These are phyloP conservation scores for Ptilonorhynchus violaceus DNA, from an alignment of 2,113 vertebrate species.

Conservation along the genomic window DNA sequence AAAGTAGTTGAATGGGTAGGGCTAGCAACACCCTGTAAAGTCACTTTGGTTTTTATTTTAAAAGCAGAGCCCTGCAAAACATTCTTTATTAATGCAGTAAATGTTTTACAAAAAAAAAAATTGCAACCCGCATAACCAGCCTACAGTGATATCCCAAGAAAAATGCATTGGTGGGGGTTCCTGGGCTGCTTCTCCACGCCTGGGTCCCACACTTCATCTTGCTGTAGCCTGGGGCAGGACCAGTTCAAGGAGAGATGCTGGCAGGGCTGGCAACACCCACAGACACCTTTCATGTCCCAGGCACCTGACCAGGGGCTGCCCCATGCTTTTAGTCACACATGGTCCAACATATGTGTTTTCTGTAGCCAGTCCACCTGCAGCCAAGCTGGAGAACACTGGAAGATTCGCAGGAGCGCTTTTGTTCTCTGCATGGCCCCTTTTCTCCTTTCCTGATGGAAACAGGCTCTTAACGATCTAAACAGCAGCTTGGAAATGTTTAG, in stretches of 20 bases:
- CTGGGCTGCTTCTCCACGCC: background rate
- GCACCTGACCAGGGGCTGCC: background rate
- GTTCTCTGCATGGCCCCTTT: background rate
- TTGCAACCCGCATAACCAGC: background rate
- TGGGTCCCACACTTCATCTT: background rate
- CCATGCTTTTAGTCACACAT: background rate
- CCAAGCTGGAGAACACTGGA: background rate
- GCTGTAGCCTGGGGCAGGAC: fast-evolving
- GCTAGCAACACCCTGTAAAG: slow-evolving; percentile 3
- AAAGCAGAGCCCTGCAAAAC: background rate
- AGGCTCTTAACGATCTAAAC: background rate
- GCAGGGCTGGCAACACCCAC: background rate
- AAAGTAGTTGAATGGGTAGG: slow-evolving; percentile 23
- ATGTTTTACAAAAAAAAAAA: background rate
- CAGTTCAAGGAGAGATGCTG: background rate
- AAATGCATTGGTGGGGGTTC: fast-evolving
- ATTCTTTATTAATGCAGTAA: background rate
- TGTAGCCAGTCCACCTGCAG: background rate
- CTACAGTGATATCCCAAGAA: background rate
- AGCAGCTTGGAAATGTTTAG: background rate
- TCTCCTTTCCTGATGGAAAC: background rate
- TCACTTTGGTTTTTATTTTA: background rate
- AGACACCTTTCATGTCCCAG: background rate
- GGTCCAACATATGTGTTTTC: fast-evolving
- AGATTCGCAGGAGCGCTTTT: background rate